A percentile compares a stretch with the other conserved stretches of the same genome.
These are phyloP conservation scores for Amphiprion ocellaris DNA, from an alignment of 2,113 vertebrate species.

Conservation along the genomic window DNA sequence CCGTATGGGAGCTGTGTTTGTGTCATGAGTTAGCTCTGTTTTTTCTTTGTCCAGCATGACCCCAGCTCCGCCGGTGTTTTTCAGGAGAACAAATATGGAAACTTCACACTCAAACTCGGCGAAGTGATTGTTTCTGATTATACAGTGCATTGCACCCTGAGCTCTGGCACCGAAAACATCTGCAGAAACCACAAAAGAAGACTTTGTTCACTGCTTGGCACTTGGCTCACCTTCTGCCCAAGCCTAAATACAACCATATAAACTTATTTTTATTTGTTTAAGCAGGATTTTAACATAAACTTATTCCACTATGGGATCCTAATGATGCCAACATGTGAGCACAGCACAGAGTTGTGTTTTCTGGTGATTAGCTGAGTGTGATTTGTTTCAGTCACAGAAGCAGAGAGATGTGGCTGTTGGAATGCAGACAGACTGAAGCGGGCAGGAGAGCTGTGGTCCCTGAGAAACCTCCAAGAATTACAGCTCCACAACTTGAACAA, in stretches of 20 bases:
- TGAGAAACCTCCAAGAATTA: slow-evolving; percentile 41
- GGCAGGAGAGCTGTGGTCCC: slow-evolving; percentile 29
- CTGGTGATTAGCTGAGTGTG: background rate
- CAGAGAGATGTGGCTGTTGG: slow-evolving; percentile 37
- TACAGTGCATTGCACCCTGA: slow-evolving; percentile 6
- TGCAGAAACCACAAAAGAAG: slow-evolving; percentile 55
- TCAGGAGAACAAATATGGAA: slow-evolving; percentile 30
- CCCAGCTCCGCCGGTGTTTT: background rate
- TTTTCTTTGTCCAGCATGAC: slow-evolving; percentile 30
- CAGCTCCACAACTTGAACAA: slow-evolving; percentile 38
- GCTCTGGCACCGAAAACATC: slow-evolving; percentile 26
- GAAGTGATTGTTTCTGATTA: slow-evolving; percentile 41
- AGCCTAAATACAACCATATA: slow-evolving; percentile 37
- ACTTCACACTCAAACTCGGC: slow-evolving; percentile 37
- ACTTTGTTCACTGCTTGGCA: slow-evolving; percentile 66
- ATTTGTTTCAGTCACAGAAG: background rate
- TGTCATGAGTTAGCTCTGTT: background rate
- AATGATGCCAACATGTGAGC: slow-evolving; percentile 10
- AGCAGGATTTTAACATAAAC: slow-evolving; percentile 2
- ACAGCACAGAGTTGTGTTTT: background rate
- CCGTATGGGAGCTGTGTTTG: background rate
- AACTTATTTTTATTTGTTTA: slow-evolving; percentile 45
- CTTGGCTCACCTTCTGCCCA: background rate
- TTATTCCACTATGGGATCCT: background rate
- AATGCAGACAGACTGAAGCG: slow-evolving; percentile 42